Base-by-base conservation (phyloP, 2,888 invertebrate genomes). In the Sminthurides aquaticus region DNA sequence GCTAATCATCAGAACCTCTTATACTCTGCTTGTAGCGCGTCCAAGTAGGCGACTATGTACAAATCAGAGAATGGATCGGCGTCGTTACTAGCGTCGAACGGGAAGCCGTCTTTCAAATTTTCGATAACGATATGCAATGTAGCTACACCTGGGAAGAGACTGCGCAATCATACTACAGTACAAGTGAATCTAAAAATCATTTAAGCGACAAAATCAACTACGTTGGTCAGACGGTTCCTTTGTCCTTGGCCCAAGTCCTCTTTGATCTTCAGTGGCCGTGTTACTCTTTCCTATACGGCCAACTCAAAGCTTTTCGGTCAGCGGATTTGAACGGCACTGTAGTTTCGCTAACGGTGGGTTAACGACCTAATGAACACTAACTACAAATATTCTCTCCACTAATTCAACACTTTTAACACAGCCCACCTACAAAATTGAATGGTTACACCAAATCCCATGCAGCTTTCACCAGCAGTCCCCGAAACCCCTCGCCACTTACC, bases 21-120 rank as follows among this genome's bases (percentile, higher is more conserved):
- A 34, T 15, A 34, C 15, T 5, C 15, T 52, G 5, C 20, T 20
- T 52, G 20, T 20, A 52, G 52, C 5, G 20, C 5, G 8, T 5
- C 18, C 5, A 15, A 15, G 18, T 52, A 5, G 20, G 52, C 5
- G 52, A 52, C 52, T 52, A 52, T 22, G 22, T 52, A 8, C 52
- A 52, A 52, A 5, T 20, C 52, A 5, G 20, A 15, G 52, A 52
- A 52, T 52, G 52, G 52, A 52, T 52, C 52, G 52, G 52, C 5
- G 52, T 52, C 20, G 52, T 52, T 18, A 52, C 52, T 8, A 18
- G 5, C 5, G 20, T 52, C 8, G 11, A 52, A 18, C 20, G 8
- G 8, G 43, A 34, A 15, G 43, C 43, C 43, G 8, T 11, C 43
- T 15, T 34, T 11, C 5, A 5, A 34, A 15, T 34, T 34, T 34